Base-by-base conservation (phyloP, 2,113 vertebrate species). In the Okapia johnstoni region DNA sequence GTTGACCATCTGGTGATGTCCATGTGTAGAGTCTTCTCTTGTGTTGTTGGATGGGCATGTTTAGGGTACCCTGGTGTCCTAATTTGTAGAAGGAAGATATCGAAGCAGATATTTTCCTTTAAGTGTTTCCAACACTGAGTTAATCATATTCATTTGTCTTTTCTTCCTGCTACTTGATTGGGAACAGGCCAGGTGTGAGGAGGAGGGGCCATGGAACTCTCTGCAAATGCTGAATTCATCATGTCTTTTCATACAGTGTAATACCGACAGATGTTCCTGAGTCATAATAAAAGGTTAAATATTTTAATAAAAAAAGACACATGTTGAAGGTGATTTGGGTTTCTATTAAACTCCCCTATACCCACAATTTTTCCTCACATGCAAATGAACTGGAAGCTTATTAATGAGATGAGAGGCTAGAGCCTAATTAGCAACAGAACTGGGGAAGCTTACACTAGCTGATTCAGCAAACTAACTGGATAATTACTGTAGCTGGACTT, bases 371-470 rank as follows among this genome's bases (percentile, higher is more conserved):
- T 97, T 94, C 92, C 95, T 88, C n/a, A 54, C 94, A 98, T 98
- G 98, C 89, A 98, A 98, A 99, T 98, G 97, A 97, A 95, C 96
- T 98, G 98, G 98, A 98, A 99, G 98, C 97, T 99, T 98, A 98
- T 99, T 99, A 99, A 98, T 98, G 97, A 98, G 98, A 98, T 79
- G 95, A 98, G 98, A 98, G 97, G 94, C 98, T 98, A 97, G 97
- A 98, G 98, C 95, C 98, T 98, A 98, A 99, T 99, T 99, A 98
- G 98, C 98, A 98, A 93, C 85, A 96, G 97, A 97, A 92, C 48
- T 83, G 93, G 93, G 96, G 98, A 98, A 97, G 96, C 23, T 60
- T 10, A 3, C 92, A 97, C 97, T 95, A 96, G 99, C 99, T 99
- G 98, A 98, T 93, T 99, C 99, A 99, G 99, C 98, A 91, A 98